Evolutionary conservation across 2,888 invertebrate species (phyloP).

Genomic region (Microplitis manilae): DNA sequence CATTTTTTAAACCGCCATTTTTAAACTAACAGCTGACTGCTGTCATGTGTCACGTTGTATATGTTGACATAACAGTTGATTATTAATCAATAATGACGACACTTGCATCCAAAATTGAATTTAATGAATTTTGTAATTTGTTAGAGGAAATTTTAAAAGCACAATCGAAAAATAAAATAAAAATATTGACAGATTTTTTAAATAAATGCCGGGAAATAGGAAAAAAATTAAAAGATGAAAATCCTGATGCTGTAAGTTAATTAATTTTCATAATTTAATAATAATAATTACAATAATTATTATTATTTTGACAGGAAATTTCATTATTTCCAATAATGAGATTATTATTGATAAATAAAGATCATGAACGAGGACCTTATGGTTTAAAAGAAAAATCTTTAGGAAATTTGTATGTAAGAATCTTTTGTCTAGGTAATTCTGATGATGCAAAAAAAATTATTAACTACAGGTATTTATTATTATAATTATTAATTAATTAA

Average conservation of each 20-base stretch:
- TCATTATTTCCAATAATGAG: slow-evolving; percentile 84
- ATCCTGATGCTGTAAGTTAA: slow-evolving; percentile 62
- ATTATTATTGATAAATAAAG: slow-evolving; percentile 84
- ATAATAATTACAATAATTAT: slow-evolving; percentile 44
- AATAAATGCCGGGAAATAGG: slow-evolving; percentile 72
- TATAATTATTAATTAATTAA: slow-evolving; percentile 4
- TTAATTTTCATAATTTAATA: background rate
- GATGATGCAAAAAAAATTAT: slow-evolving; percentile 75
- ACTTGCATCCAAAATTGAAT: slow-evolving; percentile 69
- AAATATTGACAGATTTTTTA: slow-evolving; percentile 73
- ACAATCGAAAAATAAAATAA: slow-evolving; percentile 72
- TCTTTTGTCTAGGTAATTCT: slow-evolving; percentile 81
- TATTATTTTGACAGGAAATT: slow-evolving; percentile 69
- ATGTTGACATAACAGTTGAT: background rate
- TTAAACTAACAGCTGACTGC: background rate
- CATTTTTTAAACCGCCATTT: too few species aligned
- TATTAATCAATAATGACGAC: slow-evolving; percentile 48
- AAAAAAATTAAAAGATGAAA: slow-evolving; percentile 62
- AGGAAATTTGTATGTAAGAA: slow-evolving; percentile 81
- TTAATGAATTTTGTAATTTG: slow-evolving; percentile 75
- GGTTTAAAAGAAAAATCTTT: slow-evolving; percentile 87
- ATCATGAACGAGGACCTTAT: slow-evolving; percentile 85
- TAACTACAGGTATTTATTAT: slow-evolving; percentile 71
- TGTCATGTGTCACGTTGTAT: too few species aligned
- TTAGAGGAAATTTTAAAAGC: slow-evolving; percentile 76